A percentile compares a stretch with the other conserved stretches of the same genome.
Conservation (phyloP, 2,797 vertebrate species). For the Chaenodraco wilsoni region DNA sequence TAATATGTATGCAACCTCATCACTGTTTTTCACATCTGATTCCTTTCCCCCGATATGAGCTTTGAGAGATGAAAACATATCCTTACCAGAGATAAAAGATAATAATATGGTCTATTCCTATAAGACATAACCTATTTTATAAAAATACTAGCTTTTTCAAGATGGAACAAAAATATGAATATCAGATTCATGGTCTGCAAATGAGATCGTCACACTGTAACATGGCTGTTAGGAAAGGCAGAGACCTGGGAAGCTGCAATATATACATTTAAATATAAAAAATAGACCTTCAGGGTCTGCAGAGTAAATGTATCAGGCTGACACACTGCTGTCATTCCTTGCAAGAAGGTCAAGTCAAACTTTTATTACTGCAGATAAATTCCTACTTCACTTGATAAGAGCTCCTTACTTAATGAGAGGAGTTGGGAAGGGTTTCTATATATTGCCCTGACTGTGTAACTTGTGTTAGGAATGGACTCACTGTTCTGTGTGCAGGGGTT, state of each 20-base stretch:
- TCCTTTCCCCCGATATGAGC: no score
- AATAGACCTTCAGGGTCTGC: neutral
- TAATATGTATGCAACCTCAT: constrained; percentile 57
- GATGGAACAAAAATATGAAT: neutral
- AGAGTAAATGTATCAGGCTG: constrained; percentile 21
- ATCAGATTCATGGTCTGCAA: neutral
- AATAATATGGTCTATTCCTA: neutral
- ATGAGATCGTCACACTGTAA: neutral
- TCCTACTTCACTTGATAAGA: constrained; percentile 38
- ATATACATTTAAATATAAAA: constrained; percentile 27
- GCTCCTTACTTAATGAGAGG: constrained; percentile 42
- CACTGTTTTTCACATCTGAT: neutral
- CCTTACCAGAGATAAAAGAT: neutral
- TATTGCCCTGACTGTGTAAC: neutral
- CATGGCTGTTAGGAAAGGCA: neutral
- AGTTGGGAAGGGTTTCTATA: constrained; percentile 2
- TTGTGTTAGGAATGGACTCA: neutral
- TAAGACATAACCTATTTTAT: neutral
- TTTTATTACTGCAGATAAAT: constrained; percentile 30
- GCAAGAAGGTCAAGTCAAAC: constrained; percentile 22
- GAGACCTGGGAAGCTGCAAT: neutral
- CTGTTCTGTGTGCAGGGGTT: constrained; percentile 18
- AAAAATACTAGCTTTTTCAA: neutral
- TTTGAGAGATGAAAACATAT: no score
- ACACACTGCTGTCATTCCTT: constrained; percentile 15